A percentile compares a stretch with the other conserved stretches of the same genome.
These are phyloP conservation scores for Pachyrhynchus sulphureomaculatus DNA, from an alignment of 1,140 invertebrate species.

Conservation along the genomic window DNA sequence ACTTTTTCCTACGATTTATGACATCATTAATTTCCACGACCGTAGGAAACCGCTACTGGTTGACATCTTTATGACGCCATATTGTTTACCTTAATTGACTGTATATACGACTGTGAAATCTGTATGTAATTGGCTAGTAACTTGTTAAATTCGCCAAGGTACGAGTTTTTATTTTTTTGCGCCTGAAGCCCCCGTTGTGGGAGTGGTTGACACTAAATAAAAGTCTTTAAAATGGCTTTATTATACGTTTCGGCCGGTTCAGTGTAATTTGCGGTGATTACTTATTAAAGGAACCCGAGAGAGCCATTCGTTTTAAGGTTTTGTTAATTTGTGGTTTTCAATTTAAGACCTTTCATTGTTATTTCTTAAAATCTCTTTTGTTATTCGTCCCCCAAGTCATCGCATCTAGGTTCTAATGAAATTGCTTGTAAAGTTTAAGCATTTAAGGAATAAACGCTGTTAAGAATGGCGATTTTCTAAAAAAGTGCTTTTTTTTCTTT, in stretches of 20 bases:
- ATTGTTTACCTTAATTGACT: conserved; percentile 16
- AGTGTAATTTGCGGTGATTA: background rate
- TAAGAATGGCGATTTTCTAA: too few relatives aligned
- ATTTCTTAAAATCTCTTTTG: too few relatives aligned
- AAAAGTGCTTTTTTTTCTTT: too few relatives aligned
- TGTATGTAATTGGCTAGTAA: conserved; percentile 14
- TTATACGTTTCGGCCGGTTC: background rate
- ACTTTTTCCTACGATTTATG: too few relatives aligned
- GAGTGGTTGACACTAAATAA: conserved; percentile 9
- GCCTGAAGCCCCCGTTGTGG: conserved; percentile 3
- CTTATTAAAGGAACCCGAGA: background rate
- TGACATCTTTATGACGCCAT: conserved; percentile 26
- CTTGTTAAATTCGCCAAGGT: conserved; percentile 18
- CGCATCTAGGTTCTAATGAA: too few relatives aligned
- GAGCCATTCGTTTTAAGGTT: too few relatives aligned
- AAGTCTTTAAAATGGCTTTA: conserved; percentile 18
- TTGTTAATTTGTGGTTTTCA: too few relatives aligned
- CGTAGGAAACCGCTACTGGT: background rate
- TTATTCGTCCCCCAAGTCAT: too few relatives aligned
- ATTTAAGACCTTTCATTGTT: too few relatives aligned
- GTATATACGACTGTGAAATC: conserved; percentile 7
- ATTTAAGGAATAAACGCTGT: too few relatives aligned
- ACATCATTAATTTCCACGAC: too few relatives aligned
- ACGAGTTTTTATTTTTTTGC: conserved; percentile 4
- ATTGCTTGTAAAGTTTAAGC: too few relatives aligned